Evolutionary conservation across 1,140 invertebrate species (phyloP), one percentile per base, ranked within the genome.

Genomic region (Drosophila melanica): DNA sequence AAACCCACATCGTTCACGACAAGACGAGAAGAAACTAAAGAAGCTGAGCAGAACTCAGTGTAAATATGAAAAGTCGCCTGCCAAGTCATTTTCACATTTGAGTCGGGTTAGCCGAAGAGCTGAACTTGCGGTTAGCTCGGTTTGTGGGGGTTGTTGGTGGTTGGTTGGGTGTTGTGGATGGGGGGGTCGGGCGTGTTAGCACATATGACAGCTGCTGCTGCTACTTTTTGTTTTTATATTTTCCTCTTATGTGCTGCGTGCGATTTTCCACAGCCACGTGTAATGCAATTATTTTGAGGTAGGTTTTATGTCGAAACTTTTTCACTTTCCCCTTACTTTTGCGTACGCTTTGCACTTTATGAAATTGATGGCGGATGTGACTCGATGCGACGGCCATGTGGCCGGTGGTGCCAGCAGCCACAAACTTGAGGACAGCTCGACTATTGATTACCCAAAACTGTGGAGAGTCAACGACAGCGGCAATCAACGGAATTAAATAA

Each of bases 271-370:
- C 82, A 86, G 66, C 69, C 65, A 73, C 75, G 65, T 87, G 81
- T 86, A 86, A 86, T 82, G 81, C 81, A 86, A 86, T 86, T 86
- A 86, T 76, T 81, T 87, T 87, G 79, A 73, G 75, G 75, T 75
- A 79, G 79, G 75, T 75, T 85, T 71, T 77, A 68, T 71, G 79
- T 79, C 75, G 66, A 67, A 79, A 79, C 60, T 82, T 85, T 86
- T 79, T 75, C 79, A 81, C 82, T 71, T 70, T 66, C 16, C 11
- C 18, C 12, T 18, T 18, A 20, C n/a, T 51, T 16, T 41, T 37
- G 37, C 48, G 65, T 58, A 63, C 55, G 59, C 48, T 59, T 67
- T 60, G 53, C 75, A 72, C 60, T 67, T 68, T 72, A 75, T 55
- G 48, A 53, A 70, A 87, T 79, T 78, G 63, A 63, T 37, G 50